Conservation (phyloP, 2,888 invertebrate genomes). For the Mermis nigrescens region DNA sequence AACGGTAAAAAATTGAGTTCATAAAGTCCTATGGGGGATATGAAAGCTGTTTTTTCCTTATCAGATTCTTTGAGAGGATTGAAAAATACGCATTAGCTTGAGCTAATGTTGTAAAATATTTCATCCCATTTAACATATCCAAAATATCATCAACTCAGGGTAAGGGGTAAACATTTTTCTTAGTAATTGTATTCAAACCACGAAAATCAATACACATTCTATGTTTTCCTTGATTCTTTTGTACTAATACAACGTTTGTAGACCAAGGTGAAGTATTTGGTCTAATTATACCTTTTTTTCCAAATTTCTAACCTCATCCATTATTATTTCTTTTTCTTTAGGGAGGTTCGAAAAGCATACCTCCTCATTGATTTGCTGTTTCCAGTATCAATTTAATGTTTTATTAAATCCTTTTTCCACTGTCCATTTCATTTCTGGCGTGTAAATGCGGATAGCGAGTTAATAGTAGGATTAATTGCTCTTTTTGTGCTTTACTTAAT, state of each 20-base stretch:
- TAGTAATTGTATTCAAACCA: conserved; percentile 15
- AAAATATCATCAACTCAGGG: conserved; percentile 14
- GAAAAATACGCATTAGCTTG: conserved; percentile 15
- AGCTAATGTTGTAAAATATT: conserved; percentile 14
- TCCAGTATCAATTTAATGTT: conserved; percentile 1
- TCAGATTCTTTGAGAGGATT: conserved; percentile 13
- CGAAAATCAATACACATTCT: conserved; percentile 20
- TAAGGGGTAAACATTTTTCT: conserved; percentile 14
- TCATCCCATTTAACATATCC: conserved; percentile 7
- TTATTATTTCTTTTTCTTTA: not conserved
- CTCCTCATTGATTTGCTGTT: not conserved
- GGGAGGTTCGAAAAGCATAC: not conserved
- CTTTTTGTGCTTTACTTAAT: not conserved
- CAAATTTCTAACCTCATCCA: not conserved
- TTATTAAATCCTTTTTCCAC: not conserved
- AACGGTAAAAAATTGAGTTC: conserved; percentile 22
- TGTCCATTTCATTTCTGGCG: not conserved
- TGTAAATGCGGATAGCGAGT: not conserved
- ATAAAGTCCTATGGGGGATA: conserved; percentile 15
- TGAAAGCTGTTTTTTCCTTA: conserved; percentile 19
- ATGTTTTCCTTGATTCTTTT: conserved; percentile 23
- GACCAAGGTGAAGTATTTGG: conserved; percentile 27
- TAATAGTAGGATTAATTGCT: not conserved
- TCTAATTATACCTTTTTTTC: conserved; percentile 11
- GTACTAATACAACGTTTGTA: conserved; percentile 27